Evolutionary conservation across 1,140 invertebrate species (phyloP), one percentile per base, ranked within the genome.

Genomic region (Danaus melanippus): DNA sequence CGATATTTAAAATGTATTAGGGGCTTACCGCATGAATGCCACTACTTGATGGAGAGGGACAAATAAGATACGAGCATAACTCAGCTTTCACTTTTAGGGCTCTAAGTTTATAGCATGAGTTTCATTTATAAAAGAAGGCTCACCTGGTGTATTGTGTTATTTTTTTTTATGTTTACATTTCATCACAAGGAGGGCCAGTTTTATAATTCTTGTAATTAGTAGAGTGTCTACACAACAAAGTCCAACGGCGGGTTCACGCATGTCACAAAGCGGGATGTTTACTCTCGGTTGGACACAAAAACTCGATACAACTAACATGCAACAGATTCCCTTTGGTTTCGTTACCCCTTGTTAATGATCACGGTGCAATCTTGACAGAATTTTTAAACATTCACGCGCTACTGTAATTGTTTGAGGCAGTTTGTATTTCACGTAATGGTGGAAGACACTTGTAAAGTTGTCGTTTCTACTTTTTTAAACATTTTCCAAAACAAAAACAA

Each of bases 1-100:
- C 75, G 73, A 84, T 76, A 75, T 76, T 76, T 79, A 71, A 71
- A 79, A 81, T 74, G 69, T 78, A 79, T 75, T 77, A 78, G 71
- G 58, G 76, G 72, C 69, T 32, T 32, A 32, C 21, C 69, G 61
- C 67, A 58, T 74, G 71, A 52, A 53, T 68, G 64, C 60, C 62
- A 60, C 57, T 60, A 63, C 47, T 56, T 78, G 79, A 82, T 82
- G 67, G 75, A 82, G 75, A 67, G 79, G 66, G 70, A 63, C 74
- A 69, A 74, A 77, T 76, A 71, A 78, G 75, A 82, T 82, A 78
- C 73, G 63, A 57, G 60, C 59, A 71, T 62, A 69, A 56, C 56
- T 64, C 45, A 63, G 68, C 76, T 82, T 82, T 79, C 76, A 79
- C 71, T 73, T 32, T 32, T 32, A 67, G 67, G 69, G 69, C 60